Conservation (phyloP, 2,113 vertebrate genomes). For the Accipiter virgatus region DNA sequence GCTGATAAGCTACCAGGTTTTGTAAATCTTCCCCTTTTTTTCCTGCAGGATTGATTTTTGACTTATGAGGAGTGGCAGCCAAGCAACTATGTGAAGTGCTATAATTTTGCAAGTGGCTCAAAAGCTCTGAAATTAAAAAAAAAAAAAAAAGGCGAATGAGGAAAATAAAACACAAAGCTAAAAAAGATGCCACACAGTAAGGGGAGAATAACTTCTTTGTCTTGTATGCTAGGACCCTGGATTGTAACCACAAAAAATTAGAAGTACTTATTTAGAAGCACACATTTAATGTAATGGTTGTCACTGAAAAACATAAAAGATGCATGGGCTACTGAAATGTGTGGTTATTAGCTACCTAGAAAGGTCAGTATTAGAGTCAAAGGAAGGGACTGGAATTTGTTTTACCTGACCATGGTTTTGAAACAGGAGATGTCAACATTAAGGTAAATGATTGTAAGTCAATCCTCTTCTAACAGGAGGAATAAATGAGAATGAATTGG, state of each 20-base stretch:
- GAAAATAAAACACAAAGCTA: neutral
- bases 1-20: neutral
- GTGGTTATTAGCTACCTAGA: neutral
- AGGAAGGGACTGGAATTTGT: neutral
- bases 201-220: neutral
- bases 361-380: neutral
- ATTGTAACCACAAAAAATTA: neutral
- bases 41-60: neutral
- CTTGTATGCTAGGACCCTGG: neutral
- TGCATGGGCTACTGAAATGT: neutral
- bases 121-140: neutral
- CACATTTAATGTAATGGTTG: neutral
- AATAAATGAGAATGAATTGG: neutral
- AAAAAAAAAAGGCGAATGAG: neutral
- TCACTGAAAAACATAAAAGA: neutral
- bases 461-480: neutral
- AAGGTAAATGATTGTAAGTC: neutral
- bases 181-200: neutral
- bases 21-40: neutral
- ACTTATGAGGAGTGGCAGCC: neutral
- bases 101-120: neutral
- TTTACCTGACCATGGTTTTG: neutral
- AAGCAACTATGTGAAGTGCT: neutral
- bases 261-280: neutral
- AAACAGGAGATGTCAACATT: neutral